Evolutionary conservation across 2,113 vertebrate species (phyloP).

Genomic region (Proterorhinus semilunaris): DNA sequence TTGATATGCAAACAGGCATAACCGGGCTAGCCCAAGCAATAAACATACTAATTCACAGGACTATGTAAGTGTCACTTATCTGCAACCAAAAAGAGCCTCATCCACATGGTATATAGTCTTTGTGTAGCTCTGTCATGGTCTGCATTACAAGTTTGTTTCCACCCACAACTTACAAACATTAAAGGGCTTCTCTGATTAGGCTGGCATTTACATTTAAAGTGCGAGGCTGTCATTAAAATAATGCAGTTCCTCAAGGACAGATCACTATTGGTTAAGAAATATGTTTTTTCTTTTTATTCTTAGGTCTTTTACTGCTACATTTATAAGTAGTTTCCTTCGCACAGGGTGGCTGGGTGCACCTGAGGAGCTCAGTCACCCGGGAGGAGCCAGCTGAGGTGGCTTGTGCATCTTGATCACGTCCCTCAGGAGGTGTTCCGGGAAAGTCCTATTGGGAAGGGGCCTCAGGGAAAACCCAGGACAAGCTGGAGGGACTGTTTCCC

Average conservation of each 20-base stretch:
- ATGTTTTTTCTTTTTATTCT: conserved; percentile 30
- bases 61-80: conserved; percentile 70
- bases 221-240: conserved; percentile 59
- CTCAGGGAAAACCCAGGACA: no score
- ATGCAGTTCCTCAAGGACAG: conserved; percentile 58
- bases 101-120: conserved; percentile 52
- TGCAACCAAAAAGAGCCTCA: conserved; percentile 43
- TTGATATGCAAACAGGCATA: conserved; percentile 75
- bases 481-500: no score
- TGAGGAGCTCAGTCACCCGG: no score
- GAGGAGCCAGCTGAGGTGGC: no score
- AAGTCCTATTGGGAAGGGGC: no score
- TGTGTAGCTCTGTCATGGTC: conserved; percentile 47
- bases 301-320: neutral
- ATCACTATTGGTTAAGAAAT: conserved; percentile 53
- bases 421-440: no score
- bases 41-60: conserved; percentile 77
- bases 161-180: conserved; percentile 66
- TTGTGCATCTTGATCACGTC: no score
- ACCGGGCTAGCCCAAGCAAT: conserved; percentile 72
- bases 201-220: conserved; percentile 73
- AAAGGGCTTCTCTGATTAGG: conserved; percentile 66
- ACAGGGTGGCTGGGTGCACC: no score
- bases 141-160: conserved; percentile 46
- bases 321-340: neutral